These are phyloP conservation scores for Prorops nasuta DNA, from an alignment of 1,140 invertebrate species.

Conservation along the genomic window DNA sequence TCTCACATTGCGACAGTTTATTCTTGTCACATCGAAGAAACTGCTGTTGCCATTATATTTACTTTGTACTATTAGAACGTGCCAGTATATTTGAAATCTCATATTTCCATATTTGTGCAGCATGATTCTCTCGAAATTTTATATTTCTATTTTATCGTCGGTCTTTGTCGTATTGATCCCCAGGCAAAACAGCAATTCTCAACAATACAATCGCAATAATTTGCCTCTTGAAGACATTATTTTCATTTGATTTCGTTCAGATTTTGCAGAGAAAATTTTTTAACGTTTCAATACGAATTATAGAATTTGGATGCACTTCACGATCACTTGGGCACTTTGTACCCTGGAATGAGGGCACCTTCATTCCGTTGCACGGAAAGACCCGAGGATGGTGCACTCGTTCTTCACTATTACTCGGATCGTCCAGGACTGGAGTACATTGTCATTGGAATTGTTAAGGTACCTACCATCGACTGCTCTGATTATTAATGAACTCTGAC, in stretches of 20 bases:
- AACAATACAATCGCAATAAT: not conserved
- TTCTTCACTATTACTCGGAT: constrained; percentile 92
- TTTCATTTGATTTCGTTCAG: no score
- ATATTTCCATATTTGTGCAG: not conserved
- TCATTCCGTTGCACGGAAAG: constrained; percentile 88
- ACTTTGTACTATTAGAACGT: not conserved
- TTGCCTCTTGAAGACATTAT: no score
- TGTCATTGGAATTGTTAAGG: constrained; percentile 93
- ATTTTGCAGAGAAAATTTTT: no score
- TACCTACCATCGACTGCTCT: constrained; percentile 55
- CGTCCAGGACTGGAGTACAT: constrained; percentile 89
- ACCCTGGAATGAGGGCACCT: constrained; percentile 90
- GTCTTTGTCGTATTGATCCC: not conserved
- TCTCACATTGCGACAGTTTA: not conserved
- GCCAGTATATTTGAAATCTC: not conserved
- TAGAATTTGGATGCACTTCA: constrained; percentile 92
- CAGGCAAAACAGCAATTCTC: not conserved
- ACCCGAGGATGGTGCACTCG: constrained; percentile 78
- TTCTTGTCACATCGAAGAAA: not conserved
- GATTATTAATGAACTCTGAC: no score
- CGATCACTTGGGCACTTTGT: constrained; percentile 87
- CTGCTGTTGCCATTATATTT: not conserved
- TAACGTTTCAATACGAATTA: constrained; percentile 15
- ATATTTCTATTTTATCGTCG: not conserved
- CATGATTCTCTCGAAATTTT: not conserved